Percentiles rank a stretch among this genome's conserved stretches.
Conservation (phyloP, 2,797 vertebrate species). For the Telmatherina bonti region DNA sequence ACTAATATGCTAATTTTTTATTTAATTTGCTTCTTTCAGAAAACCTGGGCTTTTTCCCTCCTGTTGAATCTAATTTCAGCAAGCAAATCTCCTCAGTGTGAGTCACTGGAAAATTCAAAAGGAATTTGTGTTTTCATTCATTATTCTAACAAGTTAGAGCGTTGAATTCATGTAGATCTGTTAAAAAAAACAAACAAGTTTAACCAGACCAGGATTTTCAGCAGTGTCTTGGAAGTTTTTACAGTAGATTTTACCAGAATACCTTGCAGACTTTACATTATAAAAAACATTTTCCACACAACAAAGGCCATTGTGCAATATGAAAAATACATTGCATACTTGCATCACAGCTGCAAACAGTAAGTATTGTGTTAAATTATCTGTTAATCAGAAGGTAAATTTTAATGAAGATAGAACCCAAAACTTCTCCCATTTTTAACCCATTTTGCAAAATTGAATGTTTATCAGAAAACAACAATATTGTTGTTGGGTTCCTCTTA, state of each 20-base stretch:
- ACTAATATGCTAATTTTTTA: not conserved
- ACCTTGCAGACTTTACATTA: not conserved
- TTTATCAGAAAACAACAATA: not conserved
- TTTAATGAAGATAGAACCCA: not conserved
- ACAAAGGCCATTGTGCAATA: too few relatives aligned
- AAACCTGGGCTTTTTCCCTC: conserved; percentile 76
- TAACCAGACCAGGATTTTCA: not conserved
- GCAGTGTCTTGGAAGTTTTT: not conserved
- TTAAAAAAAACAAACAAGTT: too few relatives aligned
- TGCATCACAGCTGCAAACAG: not conserved
- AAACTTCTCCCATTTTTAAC: not conserved
- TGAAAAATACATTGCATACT: too few relatives aligned
- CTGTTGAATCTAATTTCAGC: conserved; percentile 69
- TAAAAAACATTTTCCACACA: not conserved
- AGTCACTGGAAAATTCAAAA: conserved; percentile 73
- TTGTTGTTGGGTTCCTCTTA: not conserved
- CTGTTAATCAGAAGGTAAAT: too few relatives aligned
- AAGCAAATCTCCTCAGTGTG: conserved; percentile 83
- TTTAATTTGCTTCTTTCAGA: conserved; percentile 68
- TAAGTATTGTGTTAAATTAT: not conserved
- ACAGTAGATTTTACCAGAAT: too few relatives aligned
- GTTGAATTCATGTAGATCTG: not conserved
- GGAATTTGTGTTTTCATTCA: not conserved
- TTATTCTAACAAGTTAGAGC: not conserved
- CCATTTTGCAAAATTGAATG: not conserved